A percentile compares a stretch with the other conserved stretches of the same genome.
Evolutionary conservation across 2,113 vertebrate genomes (phyloP).

Genomic region (Nasalis larvatus): DNA sequence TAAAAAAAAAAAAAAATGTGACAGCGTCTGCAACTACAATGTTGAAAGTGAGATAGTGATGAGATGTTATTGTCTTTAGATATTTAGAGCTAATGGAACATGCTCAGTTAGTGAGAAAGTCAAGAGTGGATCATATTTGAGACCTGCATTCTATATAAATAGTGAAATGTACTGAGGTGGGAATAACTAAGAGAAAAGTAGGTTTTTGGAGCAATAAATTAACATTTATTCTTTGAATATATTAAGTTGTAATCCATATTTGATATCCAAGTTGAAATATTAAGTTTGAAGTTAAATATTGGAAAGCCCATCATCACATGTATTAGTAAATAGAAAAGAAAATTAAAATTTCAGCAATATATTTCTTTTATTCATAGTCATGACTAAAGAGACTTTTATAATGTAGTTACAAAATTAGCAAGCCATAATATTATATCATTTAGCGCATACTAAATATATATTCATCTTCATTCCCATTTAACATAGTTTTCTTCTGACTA

Average conservation of each 20-base stretch:
- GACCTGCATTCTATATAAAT: fast-evolving
- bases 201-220: neutral
- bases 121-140: fast-evolving
- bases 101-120: neutral
- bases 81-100: neutral
- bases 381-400: neutral
- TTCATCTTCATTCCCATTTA: neutral
- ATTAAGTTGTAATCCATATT: neutral
- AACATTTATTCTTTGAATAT: neutral
- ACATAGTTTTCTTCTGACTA: neutral
- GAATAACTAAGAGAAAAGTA: neutral
- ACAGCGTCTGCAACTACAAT: neutral
- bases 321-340: neutral
- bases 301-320: neutral
- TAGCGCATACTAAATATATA: neutral
- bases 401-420: neutral
- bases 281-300: neutral
- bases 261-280: neutral
- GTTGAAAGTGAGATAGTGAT: neutral
- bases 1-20: neutral
- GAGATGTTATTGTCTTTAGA: neutral
- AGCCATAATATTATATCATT: fast-evolving
- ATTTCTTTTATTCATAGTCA: neutral
- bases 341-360: neutral
- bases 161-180: neutral